Conservation (phyloP, 2,113 vertebrate species). For the Axis porcinus region DNA sequence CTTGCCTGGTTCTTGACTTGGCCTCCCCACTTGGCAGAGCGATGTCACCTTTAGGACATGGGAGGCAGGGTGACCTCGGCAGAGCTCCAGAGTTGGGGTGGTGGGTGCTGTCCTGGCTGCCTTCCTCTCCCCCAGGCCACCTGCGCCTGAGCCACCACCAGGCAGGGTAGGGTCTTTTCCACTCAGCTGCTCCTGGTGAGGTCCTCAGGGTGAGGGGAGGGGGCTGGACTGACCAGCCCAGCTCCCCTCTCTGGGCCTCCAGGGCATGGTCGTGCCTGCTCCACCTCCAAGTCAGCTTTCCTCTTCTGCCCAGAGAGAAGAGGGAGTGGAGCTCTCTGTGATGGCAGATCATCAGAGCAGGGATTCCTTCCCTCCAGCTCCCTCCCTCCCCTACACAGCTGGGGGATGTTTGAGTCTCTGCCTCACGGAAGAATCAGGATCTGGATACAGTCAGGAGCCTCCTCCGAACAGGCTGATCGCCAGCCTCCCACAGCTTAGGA, state of each 20-base stretch:
- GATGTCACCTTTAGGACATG: background rate
- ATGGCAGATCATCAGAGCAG: background rate
- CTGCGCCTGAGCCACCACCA: background rate
- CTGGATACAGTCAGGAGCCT: background rate
- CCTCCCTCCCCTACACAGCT: background rate
- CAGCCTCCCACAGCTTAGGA: background rate
- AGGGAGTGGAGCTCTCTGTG: background rate
- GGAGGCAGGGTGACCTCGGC: background rate
- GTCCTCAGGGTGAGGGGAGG: background rate
- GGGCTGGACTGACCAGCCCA: background rate
- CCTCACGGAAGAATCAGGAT: background rate
- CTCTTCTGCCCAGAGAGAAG: background rate
- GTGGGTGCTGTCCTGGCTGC: too few relatives aligned
- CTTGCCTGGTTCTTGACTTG: background rate
- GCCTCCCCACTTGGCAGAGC: background rate
- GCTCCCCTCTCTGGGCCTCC: background rate
- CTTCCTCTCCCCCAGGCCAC: background rate
- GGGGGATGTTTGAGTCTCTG: background rate
- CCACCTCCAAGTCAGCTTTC: background rate
- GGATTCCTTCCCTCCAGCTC: background rate
- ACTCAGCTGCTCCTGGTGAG: background rate
- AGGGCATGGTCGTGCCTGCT: background rate
- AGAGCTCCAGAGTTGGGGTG: background rate
- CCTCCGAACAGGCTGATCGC: background rate
- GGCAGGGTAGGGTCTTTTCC: background rate